Conservation (phyloP, 2,888 invertebrate species). For the Scaptomyza polygonia region DNA sequence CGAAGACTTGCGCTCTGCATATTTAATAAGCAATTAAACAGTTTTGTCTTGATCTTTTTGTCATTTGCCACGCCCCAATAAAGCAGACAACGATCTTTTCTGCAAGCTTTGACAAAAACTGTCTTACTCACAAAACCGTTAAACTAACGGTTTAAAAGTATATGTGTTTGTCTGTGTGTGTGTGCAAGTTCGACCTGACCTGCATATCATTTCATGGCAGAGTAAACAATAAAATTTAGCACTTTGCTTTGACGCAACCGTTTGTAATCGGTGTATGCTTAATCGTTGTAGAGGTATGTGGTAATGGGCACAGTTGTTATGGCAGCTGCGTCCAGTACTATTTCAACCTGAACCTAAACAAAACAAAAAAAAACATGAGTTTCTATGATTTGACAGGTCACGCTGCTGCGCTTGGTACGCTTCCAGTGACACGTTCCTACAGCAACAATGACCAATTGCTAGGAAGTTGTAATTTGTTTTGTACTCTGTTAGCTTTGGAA, state of each 20-base stretch:
- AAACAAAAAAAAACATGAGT: neutral
- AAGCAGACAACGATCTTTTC: slow-evolving; percentile 35
- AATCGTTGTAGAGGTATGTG: neutral
- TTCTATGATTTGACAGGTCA: slow-evolving; percentile 38
- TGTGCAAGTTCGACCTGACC: slow-evolving; percentile 41
- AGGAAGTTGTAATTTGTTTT: neutral
- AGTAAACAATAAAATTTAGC: slow-evolving; percentile 30
- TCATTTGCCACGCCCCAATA: slow-evolving; percentile 60
- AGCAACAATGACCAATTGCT: slow-evolving; percentile 1
- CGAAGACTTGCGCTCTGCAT: slow-evolving; percentile 29
- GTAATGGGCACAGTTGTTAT: slow-evolving; percentile 32
- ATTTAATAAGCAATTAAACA: slow-evolving; percentile 64
- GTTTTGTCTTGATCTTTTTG: neutral
- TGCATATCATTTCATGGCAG: slow-evolving; percentile 69
- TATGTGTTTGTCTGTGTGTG: too few relatives aligned
- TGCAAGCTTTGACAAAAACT: slow-evolving; percentile 6
- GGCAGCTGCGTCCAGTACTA: slow-evolving; percentile 34
- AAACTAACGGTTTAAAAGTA: slow-evolving; percentile 39
- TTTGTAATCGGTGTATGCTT: slow-evolving; percentile 38
- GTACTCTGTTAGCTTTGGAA: slow-evolving; percentile 14
- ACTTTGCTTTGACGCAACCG: slow-evolving; percentile 24
- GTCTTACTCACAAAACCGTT: slow-evolving; percentile 8
- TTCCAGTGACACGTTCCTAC: slow-evolving; percentile 40
- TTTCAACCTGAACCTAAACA: slow-evolving; percentile 12
- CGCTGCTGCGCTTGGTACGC: slow-evolving; percentile 52